Evolutionary conservation across 2,113 vertebrate genomes (phyloP).

Genomic region (Larimichthys polyactis): DNA sequence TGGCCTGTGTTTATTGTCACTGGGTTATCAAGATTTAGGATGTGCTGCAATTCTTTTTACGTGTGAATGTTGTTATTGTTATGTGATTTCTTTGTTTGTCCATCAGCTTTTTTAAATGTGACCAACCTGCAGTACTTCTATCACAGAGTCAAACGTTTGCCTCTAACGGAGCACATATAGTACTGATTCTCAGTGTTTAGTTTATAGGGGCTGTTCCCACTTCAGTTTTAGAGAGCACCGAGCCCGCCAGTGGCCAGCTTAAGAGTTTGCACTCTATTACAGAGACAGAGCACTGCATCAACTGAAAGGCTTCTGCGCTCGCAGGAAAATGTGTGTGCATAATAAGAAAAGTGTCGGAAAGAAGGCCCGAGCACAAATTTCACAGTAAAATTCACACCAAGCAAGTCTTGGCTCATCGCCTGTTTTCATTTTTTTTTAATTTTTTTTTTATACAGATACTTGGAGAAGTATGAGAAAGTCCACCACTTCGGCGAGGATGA

Average conservation of each 20-base stretch:
- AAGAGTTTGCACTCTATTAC: background rate
- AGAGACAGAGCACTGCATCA: background rate
- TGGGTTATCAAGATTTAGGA: background rate
- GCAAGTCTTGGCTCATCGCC: background rate
- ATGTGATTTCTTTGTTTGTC: background rate
- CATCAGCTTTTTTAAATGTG: background rate
- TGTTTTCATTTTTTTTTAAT: background rate
- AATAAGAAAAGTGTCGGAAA: background rate
- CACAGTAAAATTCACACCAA: background rate
- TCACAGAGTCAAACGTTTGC: background rate
- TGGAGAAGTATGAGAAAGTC: constrained; percentile 99
- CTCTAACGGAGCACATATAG: background rate
- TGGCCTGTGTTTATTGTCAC: background rate
- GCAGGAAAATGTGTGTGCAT: background rate
- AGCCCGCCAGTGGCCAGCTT: too few species aligned
- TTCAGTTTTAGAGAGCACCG: background rate
- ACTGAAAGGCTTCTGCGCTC: background rate
- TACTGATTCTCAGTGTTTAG: background rate
- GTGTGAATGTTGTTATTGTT: too few species aligned
- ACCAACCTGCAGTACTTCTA: background rate
- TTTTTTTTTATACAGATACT: constrained; percentile 86
- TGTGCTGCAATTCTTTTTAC: background rate
- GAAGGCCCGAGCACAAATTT: background rate
- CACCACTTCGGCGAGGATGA: constrained; percentile 99
- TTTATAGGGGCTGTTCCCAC: background rate